Base-by-base conservation (phyloP, 2,888 invertebrate genomes). In the Coenonympha glycerion region DNA sequence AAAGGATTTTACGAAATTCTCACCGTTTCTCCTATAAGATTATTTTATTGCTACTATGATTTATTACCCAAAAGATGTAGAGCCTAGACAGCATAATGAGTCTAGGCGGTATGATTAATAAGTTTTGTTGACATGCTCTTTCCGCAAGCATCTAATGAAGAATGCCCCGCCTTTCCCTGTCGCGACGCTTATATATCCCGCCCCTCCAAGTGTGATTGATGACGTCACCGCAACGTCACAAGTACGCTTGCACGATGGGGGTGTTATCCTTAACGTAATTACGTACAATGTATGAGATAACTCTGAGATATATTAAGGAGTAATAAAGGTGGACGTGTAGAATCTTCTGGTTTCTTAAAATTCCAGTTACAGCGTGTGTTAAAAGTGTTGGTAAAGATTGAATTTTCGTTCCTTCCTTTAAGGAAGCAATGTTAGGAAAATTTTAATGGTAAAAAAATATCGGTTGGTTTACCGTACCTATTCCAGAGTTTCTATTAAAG, bases 181-280 rank as follows among this genome's bases (percentile, higher is more conserved):
- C 66, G 60, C 49, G 41, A 48, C 47, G 52, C 59, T 71, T 75
- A 69, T 71, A 71, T 64, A 55, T 56, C 66, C 58, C 59, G 57
- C 41, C 64, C 48, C 57, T 21, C 13, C 45, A 33, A n/a, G 8
- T n/a, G 71, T 83, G 84, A 84, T 81, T 83, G 83, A 83, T 83
- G 80, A 81, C 76, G 75, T 65, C 62, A 69, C 65, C 65, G 59
- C 66, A 60, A 69, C 69, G 76, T 76, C 77, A 75, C 72, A 60
- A 49, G 28, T 53, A 49, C 57, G 58, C 60, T 62, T 60, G 60
- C 61, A 62, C 74, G 77, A 79, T 71, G 71, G 69, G 73, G 77
- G 77, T 79, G 73, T 72, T 65, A 68, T 69, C 68, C 71, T 73
- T 78, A 72, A 79, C 66, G 64, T 69, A 69, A 69, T 71, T 69